A percentile compares a stretch with the other conserved stretches of the same genome.
Conservation (phyloP, 2,888 invertebrate species). For the Cerceris ruficornis region DNA sequence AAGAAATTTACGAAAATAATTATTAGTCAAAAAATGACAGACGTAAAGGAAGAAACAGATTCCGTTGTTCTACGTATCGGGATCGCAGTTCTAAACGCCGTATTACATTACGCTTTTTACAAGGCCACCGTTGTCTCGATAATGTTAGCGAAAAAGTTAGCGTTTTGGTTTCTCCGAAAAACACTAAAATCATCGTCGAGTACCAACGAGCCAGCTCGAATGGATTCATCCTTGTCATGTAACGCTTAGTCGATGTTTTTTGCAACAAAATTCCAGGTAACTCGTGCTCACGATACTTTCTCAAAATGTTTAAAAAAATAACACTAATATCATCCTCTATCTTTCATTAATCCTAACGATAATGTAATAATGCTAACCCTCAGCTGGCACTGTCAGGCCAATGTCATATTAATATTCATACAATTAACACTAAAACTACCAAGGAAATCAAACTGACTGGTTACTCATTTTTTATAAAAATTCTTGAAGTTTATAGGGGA, state of each 20-base stretch:
- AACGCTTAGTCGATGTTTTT: constrained; percentile 42
- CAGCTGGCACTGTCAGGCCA: too few species aligned
- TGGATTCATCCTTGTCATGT: constrained; percentile 27
- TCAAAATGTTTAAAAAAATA: not conserved
- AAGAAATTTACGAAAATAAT: not conserved
- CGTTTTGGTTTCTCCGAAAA: constrained; percentile 56
- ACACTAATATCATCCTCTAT: not conserved
- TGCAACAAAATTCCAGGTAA: constrained; percentile 49
- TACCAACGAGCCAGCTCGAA: constrained; percentile 29
- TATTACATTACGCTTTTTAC: constrained; percentile 74
- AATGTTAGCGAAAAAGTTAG: constrained; percentile 61
- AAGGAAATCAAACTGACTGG: too few species aligned
- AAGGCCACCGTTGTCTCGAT: constrained; percentile 66
- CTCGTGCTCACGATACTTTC: not conserved
- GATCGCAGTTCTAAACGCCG: constrained; percentile 68
- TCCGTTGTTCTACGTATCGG: constrained; percentile 60
- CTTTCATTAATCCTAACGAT: too few species aligned
- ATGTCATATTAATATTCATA: too few species aligned
- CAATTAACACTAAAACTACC: too few species aligned
- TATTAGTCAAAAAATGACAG: constrained; percentile 27
- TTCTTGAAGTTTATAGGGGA: too few species aligned
- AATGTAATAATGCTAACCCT: too few species aligned
- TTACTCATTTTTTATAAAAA: too few species aligned
- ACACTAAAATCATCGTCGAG: constrained; percentile 41
- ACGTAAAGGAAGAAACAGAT: constrained; percentile 49